Evolutionary conservation across 2,888 invertebrate species (phyloP), one percentile per base, ranked within the genome.

Genomic region (Eupeodes latifasciatus): DNA sequence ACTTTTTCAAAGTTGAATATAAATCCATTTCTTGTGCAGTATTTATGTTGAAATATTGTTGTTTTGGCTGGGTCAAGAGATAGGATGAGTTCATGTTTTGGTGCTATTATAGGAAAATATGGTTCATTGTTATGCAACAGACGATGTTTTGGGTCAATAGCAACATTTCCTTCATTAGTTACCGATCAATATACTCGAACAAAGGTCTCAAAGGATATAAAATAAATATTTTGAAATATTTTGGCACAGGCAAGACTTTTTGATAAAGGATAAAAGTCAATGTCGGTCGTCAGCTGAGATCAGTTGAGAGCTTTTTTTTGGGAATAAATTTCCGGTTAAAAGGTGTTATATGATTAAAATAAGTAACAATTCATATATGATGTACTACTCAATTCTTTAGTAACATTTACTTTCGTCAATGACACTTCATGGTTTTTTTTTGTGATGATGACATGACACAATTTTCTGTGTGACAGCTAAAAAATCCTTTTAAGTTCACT

Each of bases 161-260:
- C 14, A 72, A 64, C 64, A 47, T 57, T 19, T 66, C 49, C 66
- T 47, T 49, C 66, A 47, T 64, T 19, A 51, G 74, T 61, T 67
- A 75, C 59, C 75, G 75, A 81, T 81, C 81, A 81, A 81, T 75
- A 61, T 59, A 67, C 51, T 53, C 75, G 69, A 75, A 75, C 75
- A 67, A 67, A 61, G 59, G 81, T 51, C n/a, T 72, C 10, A 12
- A 34, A 19, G 53, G n/a, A 75, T 40, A 59, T 7, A 71, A 27
- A 40, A n/a, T n/a, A n/a, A n/a, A n/a, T n/a, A n/a, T n/a, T n/a
- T n/a, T n/a, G 47, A 59, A 66, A 47, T 57, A 55, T 49, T 64
- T 47, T 51, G 72, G 53, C 64, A 64, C 64, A 44, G n/a, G 6
- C 11, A 59, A 55, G 57, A 27, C 19, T 14, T 53, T 57, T 72